Conservation (phyloP, 2,888 invertebrate species). For the Parascotia fuliginaria region DNA sequence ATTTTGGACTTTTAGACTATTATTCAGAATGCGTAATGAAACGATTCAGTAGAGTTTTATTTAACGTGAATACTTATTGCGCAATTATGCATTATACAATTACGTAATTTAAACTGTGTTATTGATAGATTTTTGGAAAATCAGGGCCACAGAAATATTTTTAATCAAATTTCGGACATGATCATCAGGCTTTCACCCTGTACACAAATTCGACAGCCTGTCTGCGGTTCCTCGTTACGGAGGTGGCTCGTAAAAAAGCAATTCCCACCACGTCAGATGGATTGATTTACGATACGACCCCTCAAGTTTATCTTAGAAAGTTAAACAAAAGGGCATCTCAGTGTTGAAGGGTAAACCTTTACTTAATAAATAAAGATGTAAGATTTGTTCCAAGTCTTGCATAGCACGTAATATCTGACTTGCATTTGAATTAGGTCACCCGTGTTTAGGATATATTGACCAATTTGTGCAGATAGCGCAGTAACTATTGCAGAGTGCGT, state of each 20-base stretch:
- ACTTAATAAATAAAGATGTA: conserved; percentile 47
- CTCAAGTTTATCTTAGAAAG: conserved; percentile 54
- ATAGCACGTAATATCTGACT: not conserved
- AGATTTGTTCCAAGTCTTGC: conserved; percentile 16
- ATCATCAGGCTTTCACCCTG: not conserved
- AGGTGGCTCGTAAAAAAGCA: conserved; percentile 63
- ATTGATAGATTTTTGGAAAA: no score
- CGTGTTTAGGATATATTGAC: not conserved
- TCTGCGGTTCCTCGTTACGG: conserved; percentile 29
- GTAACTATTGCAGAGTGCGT: no score
- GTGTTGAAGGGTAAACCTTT: conserved; percentile 45
- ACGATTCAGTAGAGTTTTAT: no score
- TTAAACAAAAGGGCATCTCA: conserved; percentile 47
- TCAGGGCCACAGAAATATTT: no score
- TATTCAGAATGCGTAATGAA: no score
- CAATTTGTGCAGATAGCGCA: not conserved
- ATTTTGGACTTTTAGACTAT: no score
- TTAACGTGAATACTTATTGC: no score
- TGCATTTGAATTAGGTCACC: not conserved
- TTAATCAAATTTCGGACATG: no score
- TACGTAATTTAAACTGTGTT: no score
- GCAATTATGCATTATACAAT: no score
- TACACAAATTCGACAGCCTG: conserved; percentile 9
- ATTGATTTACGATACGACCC: conserved; percentile 72
- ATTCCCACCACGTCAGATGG: conserved; percentile 65